Evolutionary conservation across 1,140 invertebrate genomes (phyloP).

Genomic region (Brachionus calyciflorus): DNA sequence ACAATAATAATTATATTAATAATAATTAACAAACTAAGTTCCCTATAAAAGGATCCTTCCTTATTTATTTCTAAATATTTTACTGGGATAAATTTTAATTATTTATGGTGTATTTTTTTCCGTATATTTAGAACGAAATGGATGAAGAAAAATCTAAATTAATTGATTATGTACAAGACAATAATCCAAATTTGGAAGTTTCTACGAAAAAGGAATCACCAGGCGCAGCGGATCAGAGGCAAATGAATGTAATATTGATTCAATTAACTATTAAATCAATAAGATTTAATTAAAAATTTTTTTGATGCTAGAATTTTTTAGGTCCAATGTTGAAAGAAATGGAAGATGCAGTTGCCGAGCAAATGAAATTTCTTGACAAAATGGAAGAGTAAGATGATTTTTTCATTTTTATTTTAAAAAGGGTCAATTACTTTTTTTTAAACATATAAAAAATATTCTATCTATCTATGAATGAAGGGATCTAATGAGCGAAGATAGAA

Average conservation of each 20-base stretch:
- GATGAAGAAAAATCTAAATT: not conserved
- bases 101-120: too few species aligned
- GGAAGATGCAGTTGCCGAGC: constrained; percentile 1
- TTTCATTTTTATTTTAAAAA: not conserved
- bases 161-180: not conserved
- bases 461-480: not conserved
- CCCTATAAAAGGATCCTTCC: too few species aligned
- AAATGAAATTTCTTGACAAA: constrained; percentile 15
- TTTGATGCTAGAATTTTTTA: constrained; percentile 12
- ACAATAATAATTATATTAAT: too few species aligned
- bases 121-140: too few species aligned
- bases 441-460: too few species aligned
- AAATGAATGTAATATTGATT: constrained; percentile 39
- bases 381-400: constrained; percentile 28
- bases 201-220: too few species aligned
- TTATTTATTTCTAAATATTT: too few species aligned
- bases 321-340: constrained; percentile 18
- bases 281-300: not conserved
- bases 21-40: too few species aligned
- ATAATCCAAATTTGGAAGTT: too few species aligned
- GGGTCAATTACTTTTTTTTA: too few species aligned
- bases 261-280: too few species aligned
- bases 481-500: not conserved
- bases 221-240: not conserved
- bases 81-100: too few species aligned